These are phyloP conservation scores for Lithobates pipiens DNA, from an alignment of 2,797 vertebrate genomes.

Conservation along the genomic window DNA sequence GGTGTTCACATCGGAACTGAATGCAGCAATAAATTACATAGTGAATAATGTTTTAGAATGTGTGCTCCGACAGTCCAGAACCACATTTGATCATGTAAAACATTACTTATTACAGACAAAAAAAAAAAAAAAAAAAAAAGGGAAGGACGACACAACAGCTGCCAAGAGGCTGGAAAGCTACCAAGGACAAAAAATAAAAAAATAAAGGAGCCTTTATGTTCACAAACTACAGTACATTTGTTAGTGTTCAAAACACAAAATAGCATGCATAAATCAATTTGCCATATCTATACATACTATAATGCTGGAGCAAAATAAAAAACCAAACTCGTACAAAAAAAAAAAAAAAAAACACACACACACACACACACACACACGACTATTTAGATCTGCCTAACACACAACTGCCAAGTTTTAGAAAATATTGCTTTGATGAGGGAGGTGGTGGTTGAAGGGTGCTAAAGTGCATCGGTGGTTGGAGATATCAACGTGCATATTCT, in stretches of 20 bases:
- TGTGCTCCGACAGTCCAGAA: slow-evolving; percentile 40
- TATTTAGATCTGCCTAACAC: too few species aligned
- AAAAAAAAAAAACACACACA: too few species aligned
- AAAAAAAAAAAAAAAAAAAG: not conserved
- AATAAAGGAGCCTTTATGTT: not conserved
- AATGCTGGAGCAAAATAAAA: not conserved
- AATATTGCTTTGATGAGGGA: too few species aligned
- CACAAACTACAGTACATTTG: slow-evolving; percentile 23
- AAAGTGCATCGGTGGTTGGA: too few species aligned
- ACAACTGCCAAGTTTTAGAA: too few species aligned
- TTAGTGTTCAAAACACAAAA: not conserved
- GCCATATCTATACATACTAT: not conserved
- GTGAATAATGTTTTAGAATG: slow-evolving; percentile 7
- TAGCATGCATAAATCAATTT: not conserved
- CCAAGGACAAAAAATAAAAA: slow-evolving; percentile 57
- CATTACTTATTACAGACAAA: slow-evolving; percentile 54
- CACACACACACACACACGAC: too few species aligned
- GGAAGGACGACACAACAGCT: slow-evolving; percentile 4
- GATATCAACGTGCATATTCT: too few species aligned
- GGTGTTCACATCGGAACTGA: slow-evolving; percentile 4
- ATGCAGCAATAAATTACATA: slow-evolving; percentile 21
- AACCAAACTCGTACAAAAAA: accelerated
- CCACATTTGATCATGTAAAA: slow-evolving; percentile 50
- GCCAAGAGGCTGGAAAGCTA: slow-evolving; percentile 38
- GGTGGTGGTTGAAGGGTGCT: too few species aligned